Base-by-base conservation (phyloP, 2,113 vertebrate genomes). In the Bos indicus region DNA sequence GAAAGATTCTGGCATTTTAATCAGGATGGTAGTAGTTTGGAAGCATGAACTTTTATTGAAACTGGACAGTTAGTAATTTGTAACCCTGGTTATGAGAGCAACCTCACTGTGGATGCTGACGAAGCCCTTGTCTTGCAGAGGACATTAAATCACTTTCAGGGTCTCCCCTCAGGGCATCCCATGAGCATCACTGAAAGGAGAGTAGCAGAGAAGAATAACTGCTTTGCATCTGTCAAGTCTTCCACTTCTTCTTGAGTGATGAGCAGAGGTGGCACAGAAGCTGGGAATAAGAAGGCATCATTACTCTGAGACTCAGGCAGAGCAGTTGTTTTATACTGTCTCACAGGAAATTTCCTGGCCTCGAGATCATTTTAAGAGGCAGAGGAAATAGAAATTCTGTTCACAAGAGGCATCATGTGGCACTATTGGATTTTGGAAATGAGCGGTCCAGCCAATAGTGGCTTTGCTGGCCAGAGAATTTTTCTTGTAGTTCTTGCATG, bases 401-500 rank as follows among this genome's bases (percentile, higher is more conserved):
- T 56, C 60, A 54, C 16, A n/a, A 23, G 30, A 48, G 46, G 19
- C 21, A 74, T 48, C 54, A n/a, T 40, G 11, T 48, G 52, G 51
- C 30, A 43, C 10, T 12, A 14, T 7, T 7, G 36, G n/a, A 62
- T 6, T 52, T 25, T 14, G 12, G 36, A 60, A 59, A 94, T 40
- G 40, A 82, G 48, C 15, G 40, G 12, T 52, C 10, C 9, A 78
- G 30, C 19, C 28, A 43, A 14, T n/a, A 11, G 1, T 30, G 11
- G 11, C 0, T 43, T 4, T 74, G 21, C 16, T n/a, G 12, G 60
- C 82, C 56, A 51, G 48, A 25, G 7, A 6, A 82, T 95, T 95
- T 93, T 88, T 96, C 94, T 94, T 93, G 5, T 16, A 96, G 10
- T 77, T 54, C 14, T 93, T 94, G 92, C 43, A 48, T 57, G n/a